Conservation (phyloP, 2,888 invertebrate species). For the Aleiodes testaceus region DNA sequence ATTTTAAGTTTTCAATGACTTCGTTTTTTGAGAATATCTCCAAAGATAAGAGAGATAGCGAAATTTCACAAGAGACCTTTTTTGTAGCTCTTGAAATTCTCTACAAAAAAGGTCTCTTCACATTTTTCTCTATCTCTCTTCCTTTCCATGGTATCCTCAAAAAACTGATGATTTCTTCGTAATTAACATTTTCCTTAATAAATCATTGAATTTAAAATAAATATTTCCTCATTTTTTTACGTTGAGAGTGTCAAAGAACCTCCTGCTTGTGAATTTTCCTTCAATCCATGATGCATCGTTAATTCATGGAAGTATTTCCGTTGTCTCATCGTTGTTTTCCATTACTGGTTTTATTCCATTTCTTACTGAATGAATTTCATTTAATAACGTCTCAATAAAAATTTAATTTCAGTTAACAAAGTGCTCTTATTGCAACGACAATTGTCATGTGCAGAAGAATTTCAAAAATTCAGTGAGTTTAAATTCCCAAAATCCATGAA, state of each 20-base stretch:
- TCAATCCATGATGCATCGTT: constrained; percentile 23
- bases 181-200: too few relatives aligned
- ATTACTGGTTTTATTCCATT: constrained; percentile 34
- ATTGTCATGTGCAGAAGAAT: constrained; percentile 2
- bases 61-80: too few relatives aligned
- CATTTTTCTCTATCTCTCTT: too few relatives aligned
- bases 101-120: too few relatives aligned
- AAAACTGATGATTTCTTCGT: too few relatives aligned
- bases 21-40: too few relatives aligned
- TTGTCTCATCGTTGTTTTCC: background rate
- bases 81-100: too few relatives aligned
- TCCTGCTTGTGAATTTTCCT: constrained; percentile 32
- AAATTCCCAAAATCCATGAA: background rate
- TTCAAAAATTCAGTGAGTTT: background rate
- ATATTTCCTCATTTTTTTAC: too few relatives aligned
- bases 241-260: constrained; percentile 1
- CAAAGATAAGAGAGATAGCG: too few relatives aligned
- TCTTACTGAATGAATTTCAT: constrained; percentile 15
- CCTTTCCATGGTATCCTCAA: too few relatives aligned
- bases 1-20: too few relatives aligned
- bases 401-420: constrained; percentile 4
- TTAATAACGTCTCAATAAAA: constrained; percentile 12
- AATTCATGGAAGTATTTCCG: constrained; percentile 31
- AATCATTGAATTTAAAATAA: too few relatives aligned
- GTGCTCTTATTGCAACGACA: background rate